Conservation (phyloP, 2,113 vertebrate species). For the Benitochromis conjunctus region DNA sequence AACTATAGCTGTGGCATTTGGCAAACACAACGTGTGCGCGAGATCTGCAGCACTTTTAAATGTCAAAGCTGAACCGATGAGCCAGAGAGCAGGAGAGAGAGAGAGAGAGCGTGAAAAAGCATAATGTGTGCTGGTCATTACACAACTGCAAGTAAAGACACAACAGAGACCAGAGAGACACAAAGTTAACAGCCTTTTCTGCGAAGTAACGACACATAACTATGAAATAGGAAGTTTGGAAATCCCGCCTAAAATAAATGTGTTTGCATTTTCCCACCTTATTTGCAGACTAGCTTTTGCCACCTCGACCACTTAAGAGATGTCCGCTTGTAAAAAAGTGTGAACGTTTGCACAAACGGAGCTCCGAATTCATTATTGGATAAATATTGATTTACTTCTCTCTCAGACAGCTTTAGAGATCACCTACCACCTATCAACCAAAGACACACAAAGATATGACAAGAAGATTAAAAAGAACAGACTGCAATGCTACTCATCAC, state of each 20-base stretch:
- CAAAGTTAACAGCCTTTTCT: neutral
- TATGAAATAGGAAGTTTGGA: neutral
- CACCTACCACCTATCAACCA: neutral
- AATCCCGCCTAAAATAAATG: neutral
- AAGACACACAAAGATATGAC: neutral
- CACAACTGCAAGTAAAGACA: neutral
- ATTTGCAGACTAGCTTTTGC: neutral
- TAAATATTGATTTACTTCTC: neutral
- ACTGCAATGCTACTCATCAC: neutral
- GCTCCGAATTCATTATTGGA: neutral
- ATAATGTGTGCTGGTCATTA: neutral
- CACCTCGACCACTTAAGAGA: neutral
- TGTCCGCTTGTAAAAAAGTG: neutral
- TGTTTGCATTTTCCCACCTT: neutral
- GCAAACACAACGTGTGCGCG: neutral
- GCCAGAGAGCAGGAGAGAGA: neutral
- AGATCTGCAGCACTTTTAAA: neutral
- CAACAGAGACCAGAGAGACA: neutral
- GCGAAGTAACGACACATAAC: neutral
- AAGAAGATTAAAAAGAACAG: neutral
- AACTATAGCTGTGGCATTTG: conserved; percentile 6
- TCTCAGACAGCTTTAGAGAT: neutral
- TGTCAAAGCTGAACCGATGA: neutral
- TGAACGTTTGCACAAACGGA: neutral
- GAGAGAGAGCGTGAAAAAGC: neutral